Evolutionary conservation across 2,113 vertebrate species (phyloP), one percentile per base, ranked within the genome.

Genomic region (Trematomus loennbergii): DNA sequence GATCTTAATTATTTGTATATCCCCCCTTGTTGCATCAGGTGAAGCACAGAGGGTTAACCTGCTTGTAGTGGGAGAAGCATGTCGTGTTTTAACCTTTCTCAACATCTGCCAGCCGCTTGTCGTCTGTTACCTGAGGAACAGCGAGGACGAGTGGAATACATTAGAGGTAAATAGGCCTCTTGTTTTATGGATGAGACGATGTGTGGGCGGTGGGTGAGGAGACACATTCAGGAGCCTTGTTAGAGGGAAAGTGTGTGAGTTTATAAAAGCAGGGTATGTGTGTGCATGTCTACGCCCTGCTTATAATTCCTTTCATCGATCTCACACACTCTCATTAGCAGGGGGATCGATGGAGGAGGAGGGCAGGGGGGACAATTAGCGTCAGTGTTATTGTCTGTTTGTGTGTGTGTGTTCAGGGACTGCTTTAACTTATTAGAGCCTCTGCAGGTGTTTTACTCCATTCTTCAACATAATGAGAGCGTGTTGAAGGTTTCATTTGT

Each of bases 291-390:
- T 25, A 57, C 13, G 15, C 3, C 36, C 40, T 67, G 53, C 64
- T 71, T 68, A n/a, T 52, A 75, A 85, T 85, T 84, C 36, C 12
- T 67, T 72, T 71, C 58, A 91, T 87, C 78, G 87, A 91, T 93
- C 82, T 59, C 82, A 67, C 72, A 77, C 68, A 83, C 63, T 53
- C 67, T 75, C 72, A 82, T 79, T 65, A 71, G 70, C 60, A 54
- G 46, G 70, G 9, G 58, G 77, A 87, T 92, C 90, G 50, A 89
- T 87, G 79, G 22, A 53, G 62, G 45, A 75, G 75, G 81, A 84
- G 84, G 76, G 60, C 73, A 72, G 15, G 12, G 45, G 49, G 75
- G 73, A 71, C 85, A 87, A 81, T 89, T 80, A 87, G 79, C 3
- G n/a, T 88, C 84, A 82, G 86, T 81, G 72, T 70, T 45, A 52